Percentiles rank a stretch among this genome's conserved stretches.
phyloP scores from a whole-genome alignment of 2,797 vertebrate species.

The Pristis pectinata region DNA sequence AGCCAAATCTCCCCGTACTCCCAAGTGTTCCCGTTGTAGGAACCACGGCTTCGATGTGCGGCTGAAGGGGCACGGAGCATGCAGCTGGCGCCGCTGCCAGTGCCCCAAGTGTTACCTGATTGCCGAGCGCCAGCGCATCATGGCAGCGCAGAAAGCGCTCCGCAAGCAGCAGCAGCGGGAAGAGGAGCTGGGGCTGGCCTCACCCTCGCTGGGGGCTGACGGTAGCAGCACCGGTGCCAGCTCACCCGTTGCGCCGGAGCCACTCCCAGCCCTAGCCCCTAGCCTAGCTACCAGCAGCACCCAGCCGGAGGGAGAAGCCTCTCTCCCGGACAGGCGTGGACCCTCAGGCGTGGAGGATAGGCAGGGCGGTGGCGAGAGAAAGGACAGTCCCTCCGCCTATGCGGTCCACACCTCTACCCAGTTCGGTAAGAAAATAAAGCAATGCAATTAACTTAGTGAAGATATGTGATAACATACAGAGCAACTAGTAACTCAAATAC shows the following conservation, averaged over 20 bases:
- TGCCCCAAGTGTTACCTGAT: slow-evolving; percentile 56
- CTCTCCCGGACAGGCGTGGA: background rate
- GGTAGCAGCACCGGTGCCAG: too few species aligned
- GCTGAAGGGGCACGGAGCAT: slow-evolving; percentile 53
- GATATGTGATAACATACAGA: too few species aligned
- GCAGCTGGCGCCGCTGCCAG: slow-evolving; percentile 52
- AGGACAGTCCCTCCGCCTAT: slow-evolving; percentile 3
- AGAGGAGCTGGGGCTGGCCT: background rate
- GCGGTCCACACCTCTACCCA: slow-evolving; percentile 45
- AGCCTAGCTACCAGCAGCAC: background rate
- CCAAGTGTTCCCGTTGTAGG: slow-evolving; percentile 56
- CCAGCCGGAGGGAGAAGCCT: background rate
- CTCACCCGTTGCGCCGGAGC: background rate
- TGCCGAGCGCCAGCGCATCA: slow-evolving; percentile 61
- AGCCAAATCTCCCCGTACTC: slow-evolving; percentile 40
- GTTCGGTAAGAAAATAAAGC: slow-evolving; percentile 53
- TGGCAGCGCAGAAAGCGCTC: slow-evolving; percentile 59
- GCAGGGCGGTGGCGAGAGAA: slow-evolving; percentile 29
- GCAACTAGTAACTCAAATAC: background rate
- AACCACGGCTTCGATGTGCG: slow-evolving; percentile 57
- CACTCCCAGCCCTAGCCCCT: background rate
- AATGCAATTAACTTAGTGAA: background rate
- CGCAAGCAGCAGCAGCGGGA: slow-evolving; percentile 46
- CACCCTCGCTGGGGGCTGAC: background rate
- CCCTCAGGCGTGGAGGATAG: background rate